Evolutionary conservation across 92 coral and sea anemone species (phyloP), one percentile per base, ranked within the genome.

Genomic region (Diadumene lineata): DNA sequence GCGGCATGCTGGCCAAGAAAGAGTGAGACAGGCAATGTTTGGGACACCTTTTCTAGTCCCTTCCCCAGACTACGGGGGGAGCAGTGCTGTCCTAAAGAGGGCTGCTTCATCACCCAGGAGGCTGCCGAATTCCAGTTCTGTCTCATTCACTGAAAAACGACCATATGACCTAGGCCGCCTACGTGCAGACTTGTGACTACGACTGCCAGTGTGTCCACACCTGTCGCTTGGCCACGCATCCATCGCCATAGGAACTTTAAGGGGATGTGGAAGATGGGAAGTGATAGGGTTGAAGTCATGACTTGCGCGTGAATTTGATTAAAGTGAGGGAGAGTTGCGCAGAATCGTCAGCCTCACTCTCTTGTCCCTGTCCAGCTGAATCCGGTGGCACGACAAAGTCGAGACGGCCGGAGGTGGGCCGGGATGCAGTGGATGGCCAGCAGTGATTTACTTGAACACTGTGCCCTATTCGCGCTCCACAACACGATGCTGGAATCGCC

Each of bases 41-140:
- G 58, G 70, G 90, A 73, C 85, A 82, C 79, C 66, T 82, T 82
- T 87, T 68, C 73, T 78, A 73, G 80, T 56, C 83, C 76, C 72
- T 23, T 85, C 70, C 85, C 69, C 85, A 68, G 13, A 74, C 79
- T 29, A 51, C 56, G 79, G 72, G 79, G 87, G 77, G 82, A 82
- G 83, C 88, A 83, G 88, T 70, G 79, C 76, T 25, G n/a, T 80
- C 86, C 90, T 83, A 67, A 84, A 84, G 43, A 78, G 76, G 80
- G 84, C 88, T 77, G 84, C 83, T 81, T 50, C 22, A 77, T 56
- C 84, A n/a, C 72, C 68, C 84, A 77, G 91, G 68, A 6, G 55
- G 83, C 83, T 74, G 80, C 90, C 80, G 66, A 58, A 65, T 46
- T 81, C 76, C 80, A 46, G 31, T 53, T 3, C 60, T 53, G 60